Percentiles rank a stretch among this genome's conserved stretches.
Conservation (phyloP, 2,888 invertebrate genomes). For the Gerris lacustris region DNA sequence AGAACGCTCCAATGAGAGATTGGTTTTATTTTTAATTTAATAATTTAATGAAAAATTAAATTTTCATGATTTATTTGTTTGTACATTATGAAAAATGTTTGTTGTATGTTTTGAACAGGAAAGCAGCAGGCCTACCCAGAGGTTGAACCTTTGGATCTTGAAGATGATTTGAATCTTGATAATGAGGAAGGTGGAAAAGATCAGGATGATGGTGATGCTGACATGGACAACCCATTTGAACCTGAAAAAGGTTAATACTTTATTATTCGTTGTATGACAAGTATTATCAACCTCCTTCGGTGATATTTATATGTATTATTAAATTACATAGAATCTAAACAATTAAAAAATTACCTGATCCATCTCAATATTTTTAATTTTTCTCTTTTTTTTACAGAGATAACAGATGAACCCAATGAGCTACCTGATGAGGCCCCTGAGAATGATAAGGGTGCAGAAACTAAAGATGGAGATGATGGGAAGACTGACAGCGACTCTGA, state of each 20-base stretch:
- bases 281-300: too few relatives aligned
- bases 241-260: constrained; percentile 47
- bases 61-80: too few relatives aligned
- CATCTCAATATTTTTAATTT: too few relatives aligned
- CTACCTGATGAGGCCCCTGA: background rate
- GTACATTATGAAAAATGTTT: too few relatives aligned
- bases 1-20: too few relatives aligned
- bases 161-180: constrained; percentile 54
- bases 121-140: constrained; percentile 62
- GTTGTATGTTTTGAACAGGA: constrained; percentile 22
- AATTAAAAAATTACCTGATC: too few relatives aligned
- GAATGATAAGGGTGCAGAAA: constrained; percentile 30
- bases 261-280: background rate
- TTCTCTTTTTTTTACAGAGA: background rate
- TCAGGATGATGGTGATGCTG: constrained; percentile 48
- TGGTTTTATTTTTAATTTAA: too few relatives aligned
- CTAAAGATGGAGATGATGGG: constrained; percentile 37
- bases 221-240: constrained; percentile 74
- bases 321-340: too few relatives aligned
- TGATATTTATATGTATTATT: too few relatives aligned
- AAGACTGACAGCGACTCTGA: constrained; percentile 34
- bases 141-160: constrained; percentile 77
- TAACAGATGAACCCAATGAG: constrained; percentile 31
- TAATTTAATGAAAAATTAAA: too few relatives aligned
- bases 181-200: constrained; percentile 48